These are phyloP conservation scores for Varanus komodoensis DNA, from an alignment of 2,113 vertebrate species.

Conservation along the genomic window DNA sequence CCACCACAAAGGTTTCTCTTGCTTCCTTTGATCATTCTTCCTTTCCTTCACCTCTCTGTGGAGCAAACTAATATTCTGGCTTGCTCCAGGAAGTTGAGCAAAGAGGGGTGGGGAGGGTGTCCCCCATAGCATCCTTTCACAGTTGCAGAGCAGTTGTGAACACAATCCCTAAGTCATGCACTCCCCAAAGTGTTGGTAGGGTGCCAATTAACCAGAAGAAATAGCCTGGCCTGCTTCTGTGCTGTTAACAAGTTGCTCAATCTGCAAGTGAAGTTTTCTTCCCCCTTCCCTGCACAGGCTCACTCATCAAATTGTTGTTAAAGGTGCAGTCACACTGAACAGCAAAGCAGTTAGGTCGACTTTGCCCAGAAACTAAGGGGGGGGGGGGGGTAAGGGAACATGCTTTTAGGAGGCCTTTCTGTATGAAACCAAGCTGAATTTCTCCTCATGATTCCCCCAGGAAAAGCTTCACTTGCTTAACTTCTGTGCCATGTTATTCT, in stretches of 20 bases:
- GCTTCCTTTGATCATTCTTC: not conserved
- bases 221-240: not conserved
- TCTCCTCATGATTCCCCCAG: not conserved
- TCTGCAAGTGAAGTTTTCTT: not conserved
- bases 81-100: not conserved
- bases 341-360: not conserved
- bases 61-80: not conserved
- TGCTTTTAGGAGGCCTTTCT: not conserved
- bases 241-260: not conserved
- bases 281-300: no score
- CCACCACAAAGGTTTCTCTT: not conserved
- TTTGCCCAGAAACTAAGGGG: not conserved
- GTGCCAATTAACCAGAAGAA: not conserved
- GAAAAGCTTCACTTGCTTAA: not conserved
- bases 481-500: not conserved
- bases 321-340: not conserved
- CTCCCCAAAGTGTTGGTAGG: not conserved
- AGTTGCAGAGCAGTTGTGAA: not conserved
- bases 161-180: not conserved
- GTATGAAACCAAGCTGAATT: not conserved
- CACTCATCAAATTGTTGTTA: not conserved
- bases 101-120: not conserved
- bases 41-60: not conserved
- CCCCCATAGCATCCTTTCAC: not conserved
- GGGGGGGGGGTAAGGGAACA: not conserved